These are phyloP conservation scores for Heliconius himera DNA, from an alignment of 1,140 invertebrate genomes.

Conservation along the genomic window DNA sequence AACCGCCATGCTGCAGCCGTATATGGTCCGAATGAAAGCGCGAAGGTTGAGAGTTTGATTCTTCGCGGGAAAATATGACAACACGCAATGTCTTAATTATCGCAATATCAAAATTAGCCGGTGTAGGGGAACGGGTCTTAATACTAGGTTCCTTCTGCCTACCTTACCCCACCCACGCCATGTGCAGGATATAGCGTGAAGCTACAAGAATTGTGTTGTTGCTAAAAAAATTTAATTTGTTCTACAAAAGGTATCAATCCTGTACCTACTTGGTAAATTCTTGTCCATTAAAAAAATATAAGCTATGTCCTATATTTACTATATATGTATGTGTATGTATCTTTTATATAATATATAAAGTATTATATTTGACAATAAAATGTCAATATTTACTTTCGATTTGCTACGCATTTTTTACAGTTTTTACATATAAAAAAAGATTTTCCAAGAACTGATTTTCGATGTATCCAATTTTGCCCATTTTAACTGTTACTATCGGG, in stretches of 20 bases:
- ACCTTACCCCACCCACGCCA: too few species aligned
- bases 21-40: too few species aligned
- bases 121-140: too few species aligned
- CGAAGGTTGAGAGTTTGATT: too few species aligned
- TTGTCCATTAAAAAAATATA: slow-evolving; percentile 34
- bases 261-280: slow-evolving; percentile 17
- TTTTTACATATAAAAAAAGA: neutral
- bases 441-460: neutral
- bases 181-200: too few species aligned
- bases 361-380: slow-evolving; percentile 14
- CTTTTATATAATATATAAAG: slow-evolving; percentile 1
- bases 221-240: neutral
- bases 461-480: neutral
- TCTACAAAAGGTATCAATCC: neutral
- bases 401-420: slow-evolving; percentile 17
- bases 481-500: neutral
- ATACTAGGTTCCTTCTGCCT: too few species aligned
- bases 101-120: too few species aligned
- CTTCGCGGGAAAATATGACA: too few species aligned
- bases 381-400: slow-evolving; percentile 1
- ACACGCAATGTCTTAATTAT: too few species aligned
- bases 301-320: slow-evolving; percentile 18
- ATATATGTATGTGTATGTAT: neutral
- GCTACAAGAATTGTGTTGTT: neutral
- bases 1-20: too few species aligned